These are phyloP conservation scores for Trogon melanurus DNA, from an alignment of 2,113 vertebrate genomes.

Conservation along the genomic window DNA sequence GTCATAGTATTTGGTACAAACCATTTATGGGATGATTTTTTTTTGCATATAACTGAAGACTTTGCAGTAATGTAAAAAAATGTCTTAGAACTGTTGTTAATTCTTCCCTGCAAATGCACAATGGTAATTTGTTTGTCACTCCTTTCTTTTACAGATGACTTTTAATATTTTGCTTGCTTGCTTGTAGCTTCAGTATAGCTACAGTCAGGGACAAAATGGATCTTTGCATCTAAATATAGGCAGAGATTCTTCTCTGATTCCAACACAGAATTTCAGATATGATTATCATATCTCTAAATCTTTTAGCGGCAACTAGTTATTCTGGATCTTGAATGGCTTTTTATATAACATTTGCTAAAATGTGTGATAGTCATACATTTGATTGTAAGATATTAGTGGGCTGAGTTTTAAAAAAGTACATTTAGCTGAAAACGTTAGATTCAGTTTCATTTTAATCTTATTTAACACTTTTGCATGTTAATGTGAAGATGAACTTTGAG, in stretches of 20 bases:
- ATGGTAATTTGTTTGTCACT: background rate
- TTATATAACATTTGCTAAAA: background rate
- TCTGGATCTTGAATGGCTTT: background rate
- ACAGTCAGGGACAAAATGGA: background rate
- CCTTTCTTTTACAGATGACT: background rate
- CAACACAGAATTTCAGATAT: background rate
- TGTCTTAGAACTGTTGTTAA: background rate
- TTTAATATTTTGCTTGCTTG: background rate
- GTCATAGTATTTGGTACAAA: background rate
- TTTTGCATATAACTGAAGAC: background rate
- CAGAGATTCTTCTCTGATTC: background rate
- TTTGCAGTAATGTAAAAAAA: background rate
- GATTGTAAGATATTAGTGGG: background rate
- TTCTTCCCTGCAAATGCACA: background rate
- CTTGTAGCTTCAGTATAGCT: background rate
- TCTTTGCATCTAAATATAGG: background rate
- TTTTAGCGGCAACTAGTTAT: background rate
- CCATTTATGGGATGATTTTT: background rate
- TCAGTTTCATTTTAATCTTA: background rate
- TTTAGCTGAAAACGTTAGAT: background rate
- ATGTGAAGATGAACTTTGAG: background rate
- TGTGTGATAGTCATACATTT: background rate
- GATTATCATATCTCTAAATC: background rate
- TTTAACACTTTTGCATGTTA: background rate
- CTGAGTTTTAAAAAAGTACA: background rate